Base-by-base conservation (phyloP, 2,113 vertebrate genomes). In the Copsychus sechellarum region DNA sequence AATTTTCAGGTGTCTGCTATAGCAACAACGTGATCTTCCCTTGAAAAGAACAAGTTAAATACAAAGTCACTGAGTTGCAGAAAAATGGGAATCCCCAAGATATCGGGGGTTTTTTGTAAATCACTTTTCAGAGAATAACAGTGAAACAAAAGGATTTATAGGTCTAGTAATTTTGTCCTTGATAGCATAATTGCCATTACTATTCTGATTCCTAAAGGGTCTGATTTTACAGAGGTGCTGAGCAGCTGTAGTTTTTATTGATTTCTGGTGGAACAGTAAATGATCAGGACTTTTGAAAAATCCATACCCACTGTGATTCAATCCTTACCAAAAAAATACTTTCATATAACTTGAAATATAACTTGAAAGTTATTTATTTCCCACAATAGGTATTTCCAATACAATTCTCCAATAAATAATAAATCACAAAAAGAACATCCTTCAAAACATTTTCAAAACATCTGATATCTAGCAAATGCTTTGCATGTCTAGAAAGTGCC, bases 331-430 rank as follows among this genome's bases (percentile, higher is more conserved):
- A 72, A 85, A 78, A 88, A 86, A 51, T 9, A 50, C 25, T 51
- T 28, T 51, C 50, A 29, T 51, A 29, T 17, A 28, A 29, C 50
- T 51, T 51, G 50, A 51, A 51, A 51, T 51, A 62, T 65, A 84
- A 62, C 36, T 74, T 74, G 15, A 57, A 76, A 90, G 29, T 77
- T 77, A 69, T 72, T 88, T 85, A 82, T 86, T 86, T 86, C 67
- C 33, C 38, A 77, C 71, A 86, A 61, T n/a, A 78, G 40, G 11
- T 73, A 64, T 74, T 88, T 78, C 64, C 4, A 4, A 83, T 78
- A 66, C 38, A 93, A 78, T 88, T 93, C 34, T 86, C n/a, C 34
- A 90, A 74, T 88, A 97, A 94, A 86, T 88, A 88, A 94, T 83
- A 58, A 88, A 93, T 92, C 71, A 73, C 58, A 78, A 6, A 73